Conservation (phyloP, 2,888 invertebrate genomes). For the Proisotoma minuta region DNA sequence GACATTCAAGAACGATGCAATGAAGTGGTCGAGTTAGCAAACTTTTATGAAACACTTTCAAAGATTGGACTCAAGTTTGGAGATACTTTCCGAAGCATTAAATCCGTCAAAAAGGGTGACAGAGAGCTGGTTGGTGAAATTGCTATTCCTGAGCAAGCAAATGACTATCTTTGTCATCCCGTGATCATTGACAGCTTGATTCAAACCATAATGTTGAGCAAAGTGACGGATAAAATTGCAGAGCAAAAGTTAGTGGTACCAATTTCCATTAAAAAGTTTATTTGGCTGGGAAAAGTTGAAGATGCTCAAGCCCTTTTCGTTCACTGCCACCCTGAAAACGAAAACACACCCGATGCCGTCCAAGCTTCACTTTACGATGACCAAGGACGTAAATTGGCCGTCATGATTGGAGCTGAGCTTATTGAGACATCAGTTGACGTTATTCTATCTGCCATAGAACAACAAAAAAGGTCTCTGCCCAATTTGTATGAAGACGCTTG, state of each 20-base stretch:
- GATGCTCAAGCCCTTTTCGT: constrained; percentile 18
- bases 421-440: constrained; percentile 26
- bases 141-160: constrained; percentile 17
- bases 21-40: not conserved
- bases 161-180: constrained; percentile 33
- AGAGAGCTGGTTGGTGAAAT: constrained; percentile 25
- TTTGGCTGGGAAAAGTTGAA: constrained; percentile 20
- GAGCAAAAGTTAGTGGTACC: constrained; percentile 28
- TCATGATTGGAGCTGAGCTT: constrained; percentile 33
- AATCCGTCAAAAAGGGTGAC: constrained; percentile 2
- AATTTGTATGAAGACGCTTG: constrained; percentile 32
- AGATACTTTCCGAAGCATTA: constrained; percentile 17
- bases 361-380: constrained; percentile 22
- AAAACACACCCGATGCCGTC: not conserved
- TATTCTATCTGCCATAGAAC: constrained; percentile 28
- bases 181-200: constrained; percentile 34
- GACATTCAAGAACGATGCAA: constrained; percentile 3
- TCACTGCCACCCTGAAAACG: constrained; percentile 18
- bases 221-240: constrained; percentile 14
- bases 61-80: constrained; percentile 19
- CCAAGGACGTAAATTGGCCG: constrained; percentile 21
- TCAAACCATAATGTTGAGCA: constrained; percentile 32
- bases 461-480: constrained; percentile 18
- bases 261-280: constrained; percentile 24
- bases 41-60: constrained; percentile 17